Percentiles rank a stretch among this genome's conserved stretches.
Evolutionary conservation across 2,888 invertebrate species (phyloP).

Genomic region (Leistus spinibarbis): DNA sequence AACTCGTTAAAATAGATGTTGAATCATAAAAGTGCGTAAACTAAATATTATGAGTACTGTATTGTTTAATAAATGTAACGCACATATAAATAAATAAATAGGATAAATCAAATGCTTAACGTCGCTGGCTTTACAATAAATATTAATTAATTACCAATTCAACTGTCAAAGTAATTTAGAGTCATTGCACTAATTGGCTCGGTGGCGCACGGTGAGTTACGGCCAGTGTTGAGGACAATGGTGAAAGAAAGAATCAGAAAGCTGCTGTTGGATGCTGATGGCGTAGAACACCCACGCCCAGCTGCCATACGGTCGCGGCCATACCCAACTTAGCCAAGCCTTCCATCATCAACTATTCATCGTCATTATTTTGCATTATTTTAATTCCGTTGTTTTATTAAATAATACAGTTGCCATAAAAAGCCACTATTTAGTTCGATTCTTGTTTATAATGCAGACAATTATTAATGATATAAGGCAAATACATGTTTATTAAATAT

Average conservation of each 20-base stretch:
- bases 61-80: neutral
- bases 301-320: neutral
- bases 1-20: neutral
- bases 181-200: slow-evolving; percentile 38
- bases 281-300: slow-evolving; percentile 5
- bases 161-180: slow-evolving; percentile 38
- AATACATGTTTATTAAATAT: too few relatives aligned
- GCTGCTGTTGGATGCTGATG: slow-evolving; percentile 4
- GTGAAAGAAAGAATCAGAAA: slow-evolving; percentile 10
- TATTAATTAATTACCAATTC: slow-evolving; percentile 40
- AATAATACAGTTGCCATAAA: neutral
- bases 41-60: slow-evolving; percentile 29
- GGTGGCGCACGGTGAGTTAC: slow-evolving; percentile 23
- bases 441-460: neutral
- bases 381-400: neutral
- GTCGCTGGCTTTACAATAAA: slow-evolving; percentile 22
- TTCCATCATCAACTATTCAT: neutral
- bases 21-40: neutral
- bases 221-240: slow-evolving; percentile 8
- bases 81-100: neutral
- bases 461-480: too few relatives aligned
- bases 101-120: slow-evolving; percentile 38
- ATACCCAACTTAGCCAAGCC: neutral
- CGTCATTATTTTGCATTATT: neutral
- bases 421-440: neutral